A percentile compares a stretch with the other conserved stretches of the same genome.
phyloP scores from a whole-genome alignment of 2,113 vertebrate genomes.

The Apaloderma vittatum region DNA sequence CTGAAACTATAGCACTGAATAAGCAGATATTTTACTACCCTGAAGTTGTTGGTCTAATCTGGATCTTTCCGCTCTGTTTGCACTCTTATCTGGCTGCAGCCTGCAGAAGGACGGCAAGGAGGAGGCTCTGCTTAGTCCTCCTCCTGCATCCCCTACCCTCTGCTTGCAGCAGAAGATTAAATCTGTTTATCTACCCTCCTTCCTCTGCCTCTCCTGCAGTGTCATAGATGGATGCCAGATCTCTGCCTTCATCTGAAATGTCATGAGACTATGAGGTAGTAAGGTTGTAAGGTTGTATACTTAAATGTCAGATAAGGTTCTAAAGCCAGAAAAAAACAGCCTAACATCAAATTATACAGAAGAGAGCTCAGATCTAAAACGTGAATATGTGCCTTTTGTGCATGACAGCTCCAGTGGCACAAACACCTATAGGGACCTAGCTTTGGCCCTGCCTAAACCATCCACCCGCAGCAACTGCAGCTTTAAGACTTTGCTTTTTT shows the following conservation, averaged over 20 bases:
- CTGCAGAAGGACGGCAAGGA: not conserved
- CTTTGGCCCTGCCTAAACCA: not conserved
- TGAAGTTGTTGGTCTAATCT: not conserved
- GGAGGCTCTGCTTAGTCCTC: not conserved
- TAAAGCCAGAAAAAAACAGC: not conserved
- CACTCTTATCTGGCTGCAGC: not conserved
- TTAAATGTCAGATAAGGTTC: not conserved
- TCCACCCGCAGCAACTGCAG: not conserved
- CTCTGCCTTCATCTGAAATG: not conserved
- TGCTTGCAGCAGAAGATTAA: not conserved
- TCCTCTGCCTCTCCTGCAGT: not conserved
- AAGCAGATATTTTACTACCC: not conserved
- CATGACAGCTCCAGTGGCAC: not conserved
- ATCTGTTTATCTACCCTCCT: not conserved
- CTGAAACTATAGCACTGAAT: not conserved
- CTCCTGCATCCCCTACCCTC: rapidly evolving
- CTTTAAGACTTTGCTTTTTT: not conserved
- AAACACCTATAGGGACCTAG: not conserved
- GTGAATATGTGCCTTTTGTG: not conserved
- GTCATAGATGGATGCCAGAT: not conserved
- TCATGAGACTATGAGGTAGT: not conserved
- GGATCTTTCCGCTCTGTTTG: not conserved
- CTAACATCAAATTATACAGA: not conserved
- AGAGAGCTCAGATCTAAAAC: not conserved
- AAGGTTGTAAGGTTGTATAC: not conserved